phyloP scores from a whole-genome alignment of 37 sponge, comb jelly and placozoan genomes.

The Beroe forskalii region DNA sequence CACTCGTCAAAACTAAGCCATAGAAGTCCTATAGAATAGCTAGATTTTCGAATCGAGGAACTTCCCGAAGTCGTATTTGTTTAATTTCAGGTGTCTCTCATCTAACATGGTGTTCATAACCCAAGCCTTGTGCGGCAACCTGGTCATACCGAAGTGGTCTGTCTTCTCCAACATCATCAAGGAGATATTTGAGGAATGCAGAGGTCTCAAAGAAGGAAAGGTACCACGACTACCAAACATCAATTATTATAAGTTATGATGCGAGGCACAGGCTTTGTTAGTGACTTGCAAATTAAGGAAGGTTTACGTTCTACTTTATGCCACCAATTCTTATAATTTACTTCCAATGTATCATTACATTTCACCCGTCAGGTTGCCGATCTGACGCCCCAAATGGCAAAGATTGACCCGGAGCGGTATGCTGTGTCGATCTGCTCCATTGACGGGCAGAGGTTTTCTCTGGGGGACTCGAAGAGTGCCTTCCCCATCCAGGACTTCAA shows the following conservation, averaged over 20 bases:
- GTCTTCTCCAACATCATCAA: slow-evolving; percentile 27
- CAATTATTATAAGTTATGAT: no score
- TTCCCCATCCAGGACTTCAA: slow-evolving; percentile 56
- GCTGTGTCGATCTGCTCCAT: slow-evolving; percentile 35
- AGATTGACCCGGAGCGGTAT: slow-evolving; percentile 39
- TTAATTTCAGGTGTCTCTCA: slow-evolving; percentile 44
- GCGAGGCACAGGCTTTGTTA: no score
- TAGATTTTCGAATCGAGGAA: no score
- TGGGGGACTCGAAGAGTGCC: slow-evolving; percentile 21
- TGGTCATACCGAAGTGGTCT: slow-evolving; percentile 49
- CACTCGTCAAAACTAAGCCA: no score
- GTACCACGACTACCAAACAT: no score
- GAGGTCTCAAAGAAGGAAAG: slow-evolving; percentile 4
- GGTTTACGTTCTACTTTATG: no score
- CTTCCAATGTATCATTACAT: no score
- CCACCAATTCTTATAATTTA: no score
- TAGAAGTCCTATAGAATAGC: no score
- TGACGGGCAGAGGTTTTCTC: slow-evolving; percentile 41
- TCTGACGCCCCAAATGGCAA: slow-evolving; percentile 62
- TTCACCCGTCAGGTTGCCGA: slow-evolving; percentile 33
- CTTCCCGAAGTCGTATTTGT: no score
- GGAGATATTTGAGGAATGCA: slow-evolving; percentile 57
- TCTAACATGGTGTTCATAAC: slow-evolving; percentile 65
- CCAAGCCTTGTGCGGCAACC: slow-evolving; percentile 44
- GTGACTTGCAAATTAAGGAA: no score